phyloP scores from a whole-genome alignment of 2,113 vertebrate genomes.

The Lepisosteus oculatus region DNA sequence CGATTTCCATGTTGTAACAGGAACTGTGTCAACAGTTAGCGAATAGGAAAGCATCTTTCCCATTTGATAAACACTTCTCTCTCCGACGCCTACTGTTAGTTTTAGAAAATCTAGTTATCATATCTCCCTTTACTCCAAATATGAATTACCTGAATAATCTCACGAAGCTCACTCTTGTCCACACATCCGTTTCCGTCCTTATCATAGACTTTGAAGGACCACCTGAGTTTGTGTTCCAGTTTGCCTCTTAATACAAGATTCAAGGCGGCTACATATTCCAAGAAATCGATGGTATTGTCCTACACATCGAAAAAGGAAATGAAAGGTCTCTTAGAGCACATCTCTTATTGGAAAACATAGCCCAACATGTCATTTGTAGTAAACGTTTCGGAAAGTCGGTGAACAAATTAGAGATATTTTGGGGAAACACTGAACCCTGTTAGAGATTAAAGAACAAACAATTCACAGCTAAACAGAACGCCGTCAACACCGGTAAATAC shows the following conservation, averaged over 20 bases:
- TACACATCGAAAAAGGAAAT: conserved; percentile 26
- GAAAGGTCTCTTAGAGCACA: not conserved
- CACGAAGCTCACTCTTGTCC: conserved; percentile 54
- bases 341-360: not conserved
- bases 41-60: too few species aligned
- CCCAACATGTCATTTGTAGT: too few species aligned
- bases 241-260: conserved; percentile 67
- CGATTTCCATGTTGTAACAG: too few species aligned
- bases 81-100: too few species aligned
- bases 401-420: too few species aligned
- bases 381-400: too few species aligned
- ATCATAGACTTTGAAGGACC: conserved; percentile 72
- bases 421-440: too few species aligned
- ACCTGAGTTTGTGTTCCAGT: conserved; percentile 62
- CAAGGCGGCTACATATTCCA: conserved; percentile 66
- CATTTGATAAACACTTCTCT: too few species aligned
- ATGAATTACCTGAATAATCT: conserved; percentile 53
- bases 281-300: conserved; percentile 71
- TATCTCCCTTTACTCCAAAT: not conserved
- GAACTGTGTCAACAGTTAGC: too few species aligned
- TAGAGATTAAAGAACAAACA: too few species aligned
- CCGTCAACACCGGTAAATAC: too few species aligned
- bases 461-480: too few species aligned
- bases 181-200: conserved; percentile 61
- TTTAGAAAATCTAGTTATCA: not conserved